Percentiles rank a stretch among this genome's conserved stretches.
These are phyloP conservation scores for Fulica atra DNA, from an alignment of 2,113 vertebrate species.

Conservation along the genomic window DNA sequence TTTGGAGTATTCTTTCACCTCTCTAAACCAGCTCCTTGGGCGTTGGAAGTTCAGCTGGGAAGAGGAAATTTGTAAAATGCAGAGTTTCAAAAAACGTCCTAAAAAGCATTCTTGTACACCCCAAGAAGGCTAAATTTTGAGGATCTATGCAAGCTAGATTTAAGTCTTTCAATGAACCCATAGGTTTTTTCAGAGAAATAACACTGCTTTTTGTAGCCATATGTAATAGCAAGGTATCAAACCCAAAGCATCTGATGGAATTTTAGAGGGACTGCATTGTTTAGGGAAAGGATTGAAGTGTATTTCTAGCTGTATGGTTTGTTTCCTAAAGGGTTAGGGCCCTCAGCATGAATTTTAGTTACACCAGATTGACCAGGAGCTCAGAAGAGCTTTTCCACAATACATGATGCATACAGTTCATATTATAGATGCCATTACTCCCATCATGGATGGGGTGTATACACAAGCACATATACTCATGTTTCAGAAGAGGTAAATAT, in stretches of 20 bases:
- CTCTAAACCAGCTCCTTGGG: neutral
- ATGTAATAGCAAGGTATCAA: neutral
- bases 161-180: neutral
- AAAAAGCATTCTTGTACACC: neutral
- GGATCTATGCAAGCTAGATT: neutral
- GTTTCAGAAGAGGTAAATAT: neutral
- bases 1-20: neutral
- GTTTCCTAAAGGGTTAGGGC: neutral
- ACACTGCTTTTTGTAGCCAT: neutral
- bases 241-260: neutral
- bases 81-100: neutral
- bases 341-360: neutral
- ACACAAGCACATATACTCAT: neutral
- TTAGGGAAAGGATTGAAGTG: neutral
- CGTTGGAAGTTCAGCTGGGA: neutral
- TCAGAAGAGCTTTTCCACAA: neutral
- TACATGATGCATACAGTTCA: neutral
- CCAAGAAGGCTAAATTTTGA: neutral
- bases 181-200: neutral
- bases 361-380: neutral
- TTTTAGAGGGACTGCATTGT: neutral
- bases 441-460: accelerated
- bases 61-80: neutral
- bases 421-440: neutral
- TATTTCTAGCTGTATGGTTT: neutral